These are phyloP conservation scores for Caretta caretta DNA, from an alignment of 2,113 vertebrate genomes.

Conservation along the genomic window DNA sequence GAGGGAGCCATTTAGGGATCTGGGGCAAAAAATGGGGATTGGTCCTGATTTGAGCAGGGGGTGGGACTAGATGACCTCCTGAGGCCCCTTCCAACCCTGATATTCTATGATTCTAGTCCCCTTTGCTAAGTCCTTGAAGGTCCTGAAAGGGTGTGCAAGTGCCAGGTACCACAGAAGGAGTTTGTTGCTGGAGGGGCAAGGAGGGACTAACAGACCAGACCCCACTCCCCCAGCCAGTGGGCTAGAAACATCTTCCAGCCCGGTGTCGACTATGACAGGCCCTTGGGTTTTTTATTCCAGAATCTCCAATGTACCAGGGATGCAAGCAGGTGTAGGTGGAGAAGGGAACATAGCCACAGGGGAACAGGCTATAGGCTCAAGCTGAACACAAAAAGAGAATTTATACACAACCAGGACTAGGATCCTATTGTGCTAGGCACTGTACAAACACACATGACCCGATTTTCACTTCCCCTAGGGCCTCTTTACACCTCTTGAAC, in stretches of 20 bases:
- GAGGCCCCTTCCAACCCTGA: too few species aligned
- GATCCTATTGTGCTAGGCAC: neutral
- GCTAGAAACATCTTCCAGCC: neutral
- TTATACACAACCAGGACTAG: neutral
- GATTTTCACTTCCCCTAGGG: neutral
- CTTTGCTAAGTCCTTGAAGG: neutral
- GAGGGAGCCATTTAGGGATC: too few species aligned
- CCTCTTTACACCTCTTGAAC: neutral
- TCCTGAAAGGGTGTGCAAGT: accelerated
- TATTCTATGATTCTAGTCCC: neutral
- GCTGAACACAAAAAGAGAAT: neutral
- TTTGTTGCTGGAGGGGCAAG: neutral
- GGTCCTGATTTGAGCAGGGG: too few species aligned
- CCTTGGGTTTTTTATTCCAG: neutral
- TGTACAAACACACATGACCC: neutral
- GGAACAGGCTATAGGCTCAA: neutral
- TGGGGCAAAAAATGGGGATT: too few species aligned
- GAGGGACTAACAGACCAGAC: neutral
- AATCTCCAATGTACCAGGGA: neutral
- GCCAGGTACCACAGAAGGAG: neutral
- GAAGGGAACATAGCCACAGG: neutral
- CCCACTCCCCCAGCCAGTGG: neutral
- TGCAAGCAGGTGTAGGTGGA: neutral
- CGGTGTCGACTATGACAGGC: neutral
- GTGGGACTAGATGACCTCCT: too few species aligned